Evolutionary conservation across 2,888 invertebrate genomes (phyloP).

Genomic region (Crocallis elinguaria): DNA sequence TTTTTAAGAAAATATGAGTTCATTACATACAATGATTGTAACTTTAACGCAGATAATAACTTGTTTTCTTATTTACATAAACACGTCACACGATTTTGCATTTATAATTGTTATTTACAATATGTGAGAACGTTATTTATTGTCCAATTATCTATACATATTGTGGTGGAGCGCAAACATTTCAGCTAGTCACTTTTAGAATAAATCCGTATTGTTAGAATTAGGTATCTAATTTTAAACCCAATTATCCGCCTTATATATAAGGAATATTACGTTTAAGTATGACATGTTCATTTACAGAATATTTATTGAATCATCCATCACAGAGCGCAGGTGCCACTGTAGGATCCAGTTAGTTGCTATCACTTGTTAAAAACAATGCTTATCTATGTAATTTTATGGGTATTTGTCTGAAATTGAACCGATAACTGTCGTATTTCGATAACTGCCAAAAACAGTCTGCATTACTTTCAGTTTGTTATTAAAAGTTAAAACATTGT

Average conservation of each 20-base stretch:
- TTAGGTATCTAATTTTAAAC: slow-evolving; percentile 13
- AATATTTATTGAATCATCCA: background rate
- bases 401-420: slow-evolving; percentile 48
- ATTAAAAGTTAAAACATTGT: background rate
- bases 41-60: slow-evolving; percentile 20
- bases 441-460: slow-evolving; percentile 30
- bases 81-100: slow-evolving; percentile 21
- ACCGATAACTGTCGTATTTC: slow-evolving; percentile 41
- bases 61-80: slow-evolving; percentile 27
- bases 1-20: slow-evolving; percentile 25
- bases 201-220: slow-evolving; percentile 21
- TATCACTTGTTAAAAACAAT: slow-evolving; percentile 35
- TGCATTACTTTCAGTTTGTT: background rate
- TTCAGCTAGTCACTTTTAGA: slow-evolving; percentile 32
- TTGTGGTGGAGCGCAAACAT: slow-evolving; percentile 9
- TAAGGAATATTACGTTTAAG: slow-evolving; percentile 16
- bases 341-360: slow-evolving; percentile 25
- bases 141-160: slow-evolving; percentile 19
- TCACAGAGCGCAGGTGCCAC: background rate
- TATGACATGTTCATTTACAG: slow-evolving; percentile 7
- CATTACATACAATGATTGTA: slow-evolving; percentile 22
- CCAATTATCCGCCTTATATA: slow-evolving; percentile 35
- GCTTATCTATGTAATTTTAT: slow-evolving; percentile 46
- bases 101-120: slow-evolving; percentile 23
- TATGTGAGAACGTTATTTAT: slow-evolving; percentile 24